Evolutionary conservation across 2,113 vertebrate genomes (phyloP).

Genomic region (Seriola rivoliana): DNA sequence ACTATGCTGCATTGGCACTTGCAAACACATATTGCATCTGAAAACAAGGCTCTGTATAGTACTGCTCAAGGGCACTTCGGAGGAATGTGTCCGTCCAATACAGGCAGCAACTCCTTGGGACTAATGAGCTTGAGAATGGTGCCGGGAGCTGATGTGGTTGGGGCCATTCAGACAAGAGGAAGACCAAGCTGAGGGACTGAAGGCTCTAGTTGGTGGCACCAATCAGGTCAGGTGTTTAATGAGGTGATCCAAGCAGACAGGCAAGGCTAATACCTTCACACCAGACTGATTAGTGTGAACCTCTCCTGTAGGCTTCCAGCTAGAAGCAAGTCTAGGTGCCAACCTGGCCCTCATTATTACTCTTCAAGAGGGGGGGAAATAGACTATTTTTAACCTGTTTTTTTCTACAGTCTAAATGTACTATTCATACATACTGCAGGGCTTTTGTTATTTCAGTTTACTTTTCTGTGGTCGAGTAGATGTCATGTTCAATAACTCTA

Average conservation of each 20-base stretch:
- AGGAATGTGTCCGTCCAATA: conserved; percentile 3
- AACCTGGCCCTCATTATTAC: conserved; percentile 78
- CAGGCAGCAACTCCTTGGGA: conserved; percentile 5
- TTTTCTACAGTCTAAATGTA: conserved; percentile 12
- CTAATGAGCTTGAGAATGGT: conserved; percentile 6
- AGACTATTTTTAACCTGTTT: conserved; percentile 1
- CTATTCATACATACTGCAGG: conserved; percentile 14
- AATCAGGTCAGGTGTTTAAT: conserved; percentile 76
- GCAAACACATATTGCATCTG: neutral
- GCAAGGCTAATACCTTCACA: conserved; percentile 79
- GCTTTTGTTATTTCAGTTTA: conserved; percentile 2
- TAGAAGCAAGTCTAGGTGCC: conserved; percentile 61
- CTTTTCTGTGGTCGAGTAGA: neutral
- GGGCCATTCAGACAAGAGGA: conserved; percentile 28
- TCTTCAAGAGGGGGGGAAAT: conserved; percentile 42
- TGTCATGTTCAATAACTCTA: neutral
- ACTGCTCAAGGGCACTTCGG: neutral
- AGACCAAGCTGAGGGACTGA: conserved; percentile 45
- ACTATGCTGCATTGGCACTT: neutral
- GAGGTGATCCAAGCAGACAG: conserved; percentile 70
- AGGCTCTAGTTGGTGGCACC: conserved; percentile 62
- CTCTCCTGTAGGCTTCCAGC: conserved; percentile 61
- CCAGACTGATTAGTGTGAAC: conserved; percentile 84
- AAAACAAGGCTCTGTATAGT: neutral
- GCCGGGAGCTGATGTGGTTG: conserved; percentile 14